These are phyloP conservation scores for Parnassius apollo DNA, from an alignment of 2,888 invertebrate genomes.

Conservation along the genomic window DNA sequence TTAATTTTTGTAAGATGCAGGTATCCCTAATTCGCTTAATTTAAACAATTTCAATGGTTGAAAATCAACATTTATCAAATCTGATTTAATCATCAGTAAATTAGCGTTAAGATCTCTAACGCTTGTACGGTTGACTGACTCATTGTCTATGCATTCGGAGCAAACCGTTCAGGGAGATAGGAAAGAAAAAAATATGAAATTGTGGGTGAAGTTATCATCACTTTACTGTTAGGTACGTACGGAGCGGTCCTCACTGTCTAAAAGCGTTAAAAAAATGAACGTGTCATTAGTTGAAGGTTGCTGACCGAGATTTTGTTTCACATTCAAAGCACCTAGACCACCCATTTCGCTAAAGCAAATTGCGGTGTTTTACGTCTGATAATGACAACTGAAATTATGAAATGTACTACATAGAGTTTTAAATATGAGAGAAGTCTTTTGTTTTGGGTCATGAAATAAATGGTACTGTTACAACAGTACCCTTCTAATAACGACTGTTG, in stretches of 20 bases:
- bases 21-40: too few relatives aligned
- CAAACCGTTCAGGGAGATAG: conserved; percentile 70
- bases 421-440: too few relatives aligned
- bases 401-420: too few relatives aligned
- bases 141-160: conserved; percentile 76
- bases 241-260: conserved; percentile 60
- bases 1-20: too few relatives aligned
- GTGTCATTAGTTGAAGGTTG: conserved; percentile 75
- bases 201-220: conserved; percentile 72
- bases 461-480: conserved; percentile 9
- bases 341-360: conserved; percentile 5
- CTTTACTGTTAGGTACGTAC: conserved; percentile 71
- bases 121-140: conserved; percentile 65
- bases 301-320: conserved; percentile 62
- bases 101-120: conserved; percentile 20
- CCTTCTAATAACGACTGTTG: neutral
- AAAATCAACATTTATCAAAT: too few relatives aligned
- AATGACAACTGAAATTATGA: too few relatives aligned
- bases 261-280: conserved; percentile 54
- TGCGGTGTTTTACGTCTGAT: conserved; percentile 1
- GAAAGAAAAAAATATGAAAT: conserved; percentile 63
- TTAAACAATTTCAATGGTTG: too few relatives aligned
- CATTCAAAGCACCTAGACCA: conserved; percentile 29
- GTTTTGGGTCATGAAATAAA: too few relatives aligned
- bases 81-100: conserved; percentile 5